Base-by-base conservation (phyloP, 2,888 invertebrate species). In the Drosophila gaucha region DNA sequence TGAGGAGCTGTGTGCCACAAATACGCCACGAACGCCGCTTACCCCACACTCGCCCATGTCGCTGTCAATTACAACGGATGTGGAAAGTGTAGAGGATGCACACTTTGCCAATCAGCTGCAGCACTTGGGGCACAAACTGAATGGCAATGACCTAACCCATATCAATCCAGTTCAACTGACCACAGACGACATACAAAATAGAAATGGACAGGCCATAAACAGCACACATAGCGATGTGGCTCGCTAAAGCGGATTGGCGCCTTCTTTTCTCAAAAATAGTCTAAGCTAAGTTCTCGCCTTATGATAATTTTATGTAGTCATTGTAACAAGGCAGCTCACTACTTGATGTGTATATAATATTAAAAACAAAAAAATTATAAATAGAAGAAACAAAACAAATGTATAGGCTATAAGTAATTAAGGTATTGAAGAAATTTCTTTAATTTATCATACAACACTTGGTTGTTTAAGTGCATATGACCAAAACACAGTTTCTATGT, bases 101-200 rank as follows among this genome's bases (percentile, higher is more conserved):
- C 80, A 80, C 24, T 75, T 90, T 9, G 74, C 84, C 26, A 58
- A 85, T 24, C 90, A 90, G 49, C 39, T 89, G 46, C 71, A 86
- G 6, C 88, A 89, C 31, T 57, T 89, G 55, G 77, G 85, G 16
- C 83, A 79, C 10, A 86, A 88, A 44, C 76, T 89, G 33, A 89
- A 88, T 46, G 87, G 79, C n/a, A 85, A 83, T 47, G 57, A 77
- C 30, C 14, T 57, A 28, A 35, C 20, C 26, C 63, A 41, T 41
- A 68, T 78, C 30, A 63, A 77, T 63, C 72, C 80, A 4, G 24
- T 57, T 14, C 82, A 80, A 58, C 52, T 89, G 2, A 74, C 78
- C 10, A 41, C 73, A n/a, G 66, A 76, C 6, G 82, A 89, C 31
- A 39, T 74, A 28, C 60, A 78, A 6, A 89, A 89, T 36, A 74